Conservation (phyloP, 2,113 vertebrate species). For the Naja naja region DNA sequence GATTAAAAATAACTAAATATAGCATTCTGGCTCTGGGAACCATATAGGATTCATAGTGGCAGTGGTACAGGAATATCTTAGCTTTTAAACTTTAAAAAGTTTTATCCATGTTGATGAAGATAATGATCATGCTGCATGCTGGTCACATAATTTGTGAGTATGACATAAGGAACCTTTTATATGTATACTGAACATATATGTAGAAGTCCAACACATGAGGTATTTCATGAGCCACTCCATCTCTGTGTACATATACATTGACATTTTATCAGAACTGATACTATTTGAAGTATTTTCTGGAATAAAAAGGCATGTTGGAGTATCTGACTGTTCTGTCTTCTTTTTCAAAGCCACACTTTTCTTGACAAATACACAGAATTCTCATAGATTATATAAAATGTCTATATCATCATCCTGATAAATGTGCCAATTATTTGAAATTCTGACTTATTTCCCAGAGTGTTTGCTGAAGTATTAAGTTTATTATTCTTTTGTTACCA, state of each 20-base stretch:
- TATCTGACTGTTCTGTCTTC: not conserved
- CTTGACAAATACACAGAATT: not conserved
- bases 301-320: not conserved
- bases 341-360: fast-evolving
- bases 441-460: constrained; percentile 2
- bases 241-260: not conserved
- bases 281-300: fast-evolving
- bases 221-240: not conserved
- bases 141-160: not conserved
- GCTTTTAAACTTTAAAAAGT: not conserved
- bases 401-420: not conserved
- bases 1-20: not conserved
- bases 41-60: not conserved
- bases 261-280: not conserved
- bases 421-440: not conserved
- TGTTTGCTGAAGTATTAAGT: constrained; percentile 27
- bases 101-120: not conserved
- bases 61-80: not conserved
- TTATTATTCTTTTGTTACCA: constrained; percentile 22
- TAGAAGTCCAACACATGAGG: not conserved
- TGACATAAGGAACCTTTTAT: not conserved
- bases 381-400: fast-evolving
- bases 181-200: not conserved
- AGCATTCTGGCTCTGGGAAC: not conserved
- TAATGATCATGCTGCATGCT: not conserved